These are phyloP conservation scores for Halocynthia aurantium DNA, from an alignment of 23 tunicate genomes.

Conservation along the genomic window DNA sequence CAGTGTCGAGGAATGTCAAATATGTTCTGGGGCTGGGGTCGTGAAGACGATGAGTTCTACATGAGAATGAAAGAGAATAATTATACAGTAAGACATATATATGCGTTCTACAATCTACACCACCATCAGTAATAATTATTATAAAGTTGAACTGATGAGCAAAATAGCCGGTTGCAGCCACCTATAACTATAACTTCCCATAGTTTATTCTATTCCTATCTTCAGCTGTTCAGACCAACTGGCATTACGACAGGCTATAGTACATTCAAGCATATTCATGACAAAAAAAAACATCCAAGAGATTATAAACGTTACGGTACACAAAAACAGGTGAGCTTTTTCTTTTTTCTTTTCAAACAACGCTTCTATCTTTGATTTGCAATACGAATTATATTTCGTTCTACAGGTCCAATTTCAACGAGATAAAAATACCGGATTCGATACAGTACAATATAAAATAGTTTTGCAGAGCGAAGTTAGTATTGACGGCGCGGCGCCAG, in stretches of 20 bases:
- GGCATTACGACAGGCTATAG: conserved; percentile 86
- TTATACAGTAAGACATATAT: conserved; percentile 31
- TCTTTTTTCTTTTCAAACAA: background rate
- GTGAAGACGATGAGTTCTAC: conserved; percentile 94
- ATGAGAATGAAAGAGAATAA: conserved; percentile 72
- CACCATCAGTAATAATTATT: too few species aligned
- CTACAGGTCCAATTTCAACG: conserved; percentile 26
- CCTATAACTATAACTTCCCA: background rate
- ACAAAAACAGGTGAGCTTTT: conserved; percentile 56
- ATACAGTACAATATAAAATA: conserved; percentile 28
- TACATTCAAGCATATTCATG: conserved; percentile 91
- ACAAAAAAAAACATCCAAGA: conserved; percentile 72
- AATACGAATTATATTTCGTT: background rate
- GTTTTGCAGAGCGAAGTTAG: conserved; percentile 1
- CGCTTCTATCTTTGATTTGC: background rate
- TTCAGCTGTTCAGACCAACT: conserved; percentile 73
- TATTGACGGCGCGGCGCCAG: conserved; percentile 25
- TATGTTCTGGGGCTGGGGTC: conserved; percentile 97
- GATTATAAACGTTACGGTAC: conserved; percentile 85
- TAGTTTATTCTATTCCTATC: background rate
- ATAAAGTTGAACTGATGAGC: too few species aligned
- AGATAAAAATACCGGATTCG: conserved; percentile 16
- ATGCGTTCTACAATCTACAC: too few species aligned
- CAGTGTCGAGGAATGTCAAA: conserved; percentile 96
- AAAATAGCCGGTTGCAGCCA: too few species aligned